Conservation (phyloP, 1,140 invertebrate genomes). For the Neodiprion fabricii region DNA sequence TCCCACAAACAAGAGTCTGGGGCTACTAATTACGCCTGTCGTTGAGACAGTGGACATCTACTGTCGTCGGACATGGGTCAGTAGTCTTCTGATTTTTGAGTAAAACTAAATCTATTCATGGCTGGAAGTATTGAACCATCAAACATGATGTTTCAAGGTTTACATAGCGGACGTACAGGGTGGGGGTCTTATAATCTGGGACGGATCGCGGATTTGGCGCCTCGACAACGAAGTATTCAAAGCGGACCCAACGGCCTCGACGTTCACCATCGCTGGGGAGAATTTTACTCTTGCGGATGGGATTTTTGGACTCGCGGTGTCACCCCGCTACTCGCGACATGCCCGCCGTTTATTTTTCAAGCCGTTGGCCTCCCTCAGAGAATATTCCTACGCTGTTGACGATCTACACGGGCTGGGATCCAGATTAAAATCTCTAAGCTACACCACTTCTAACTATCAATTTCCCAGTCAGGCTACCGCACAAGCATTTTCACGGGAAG, state of each 20-base stretch:
- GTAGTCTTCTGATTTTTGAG: no score
- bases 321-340: conserved; percentile 66
- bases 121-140: no score
- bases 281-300: conserved; percentile 75
- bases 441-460: conserved; percentile 18
- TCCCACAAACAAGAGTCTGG: no score
- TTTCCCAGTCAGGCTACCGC: conserved; percentile 46
- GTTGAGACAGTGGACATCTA: conserved; percentile 17
- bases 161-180: conserved; percentile 68
- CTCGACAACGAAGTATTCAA: conserved; percentile 71
- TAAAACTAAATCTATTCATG: no score
- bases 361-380: conserved; percentile 70
- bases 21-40: conserved; percentile 13
- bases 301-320: conserved; percentile 65
- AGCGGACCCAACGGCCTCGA: conserved; percentile 67
- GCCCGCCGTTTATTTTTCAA: conserved; percentile 68
- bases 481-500: conserved; percentile 45
- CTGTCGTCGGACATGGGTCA: no score
- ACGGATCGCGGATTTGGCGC: conserved; percentile 59
- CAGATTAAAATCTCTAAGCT: conserved; percentile 14
- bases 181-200: conserved; percentile 67
- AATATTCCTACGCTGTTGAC: conserved; percentile 64
- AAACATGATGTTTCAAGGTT: conserved; percentile 39
- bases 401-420: conserved; percentile 20
- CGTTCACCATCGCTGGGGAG: conserved; percentile 70